Base-by-base conservation (phyloP, 2,113 vertebrate species). In the Vulpes ferrilata region DNA sequence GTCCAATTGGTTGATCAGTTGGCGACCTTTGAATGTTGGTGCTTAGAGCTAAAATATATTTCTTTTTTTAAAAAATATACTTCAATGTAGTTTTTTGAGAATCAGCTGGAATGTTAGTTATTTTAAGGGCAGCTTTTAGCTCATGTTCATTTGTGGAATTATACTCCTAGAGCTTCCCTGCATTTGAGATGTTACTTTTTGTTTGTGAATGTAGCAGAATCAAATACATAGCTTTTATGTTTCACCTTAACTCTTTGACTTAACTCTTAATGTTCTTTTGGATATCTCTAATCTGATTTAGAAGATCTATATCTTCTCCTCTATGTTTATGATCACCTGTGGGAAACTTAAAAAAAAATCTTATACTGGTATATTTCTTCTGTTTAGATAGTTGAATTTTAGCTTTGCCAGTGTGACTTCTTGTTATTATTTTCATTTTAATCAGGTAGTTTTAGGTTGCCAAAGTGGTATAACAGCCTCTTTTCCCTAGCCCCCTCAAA, bases 121-220 rank as follows among this genome's bases (percentile, higher is more conserved):
- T 85, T 97, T 88, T 93, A 88, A 48, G 81, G 51, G n/a, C 6
- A 51, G 64, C 69, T 96, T 96, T 97, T 96, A 96, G 19, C 43
- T 95, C 67, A 64, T 78, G 69, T 81, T 93, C 57, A 22, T 90
- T 96, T 92, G 32, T 95, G 59, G 43, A 81, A 82, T 83, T 92
- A 86, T 82, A 84, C 53, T 97, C 90, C 82, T 73, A 90, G 60
- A 87, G 79, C 32, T 69, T 92, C 76, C 93, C 43, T 93, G 57
- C 16, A 55, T 93, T 96, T 81, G 90, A 73, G 73, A 85, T 93
- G 55, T 30, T 85, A n/a, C 74, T 90, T 95, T 95, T 97, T 95
- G 62, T 88, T 96, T 97, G 22, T 97, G 67, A 94, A 9, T 92
- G 57, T 53, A 94, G 74, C 7, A 88, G 19, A 76, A 83, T 73